A percentile compares a stretch with the other conserved stretches of the same genome.
These are phyloP conservation scores for Trachops cirrhosus DNA, from an alignment of 2,797 vertebrate genomes.

Conservation along the genomic window DNA sequence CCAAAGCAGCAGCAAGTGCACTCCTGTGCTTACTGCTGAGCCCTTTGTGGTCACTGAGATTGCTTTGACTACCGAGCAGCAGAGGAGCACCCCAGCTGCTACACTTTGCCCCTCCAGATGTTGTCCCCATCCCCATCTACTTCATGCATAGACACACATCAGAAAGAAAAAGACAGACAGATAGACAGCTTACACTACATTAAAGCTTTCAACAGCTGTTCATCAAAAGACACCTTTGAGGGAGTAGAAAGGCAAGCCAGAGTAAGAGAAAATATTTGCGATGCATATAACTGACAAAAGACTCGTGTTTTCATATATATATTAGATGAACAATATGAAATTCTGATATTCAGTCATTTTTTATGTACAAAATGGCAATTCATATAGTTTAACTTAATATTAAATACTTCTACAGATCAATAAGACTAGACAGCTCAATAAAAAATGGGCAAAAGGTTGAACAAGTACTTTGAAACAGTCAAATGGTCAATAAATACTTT, in stretches of 20 bases:
- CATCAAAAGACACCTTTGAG: not conserved
- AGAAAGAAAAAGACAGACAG: not conserved
- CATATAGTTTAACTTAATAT: not conserved
- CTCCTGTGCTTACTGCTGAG: not conserved
- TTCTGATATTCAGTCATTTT: not conserved
- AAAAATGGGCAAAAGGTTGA: not conserved
- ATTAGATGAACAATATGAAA: not conserved
- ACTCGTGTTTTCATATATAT: not conserved
- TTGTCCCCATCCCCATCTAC: not conserved
- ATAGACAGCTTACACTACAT: not conserved
- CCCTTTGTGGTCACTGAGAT: not conserved
- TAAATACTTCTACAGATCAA: not conserved
- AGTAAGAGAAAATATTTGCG: not conserved
- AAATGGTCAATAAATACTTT: not conserved
- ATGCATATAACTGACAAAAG: not conserved
- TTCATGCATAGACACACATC: not conserved
- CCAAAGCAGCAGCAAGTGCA: not conserved
- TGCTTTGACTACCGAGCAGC: not conserved
- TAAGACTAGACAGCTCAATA: not conserved
- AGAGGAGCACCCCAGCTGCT: not conserved
- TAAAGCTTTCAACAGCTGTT: not conserved
- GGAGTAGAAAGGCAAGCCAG: not conserved
- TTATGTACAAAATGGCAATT: not conserved
- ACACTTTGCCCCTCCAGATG: not conserved
- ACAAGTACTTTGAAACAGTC: not conserved